phyloP scores from a whole-genome alignment of 2,113 vertebrate species.

The Procavia capensis region DNA sequence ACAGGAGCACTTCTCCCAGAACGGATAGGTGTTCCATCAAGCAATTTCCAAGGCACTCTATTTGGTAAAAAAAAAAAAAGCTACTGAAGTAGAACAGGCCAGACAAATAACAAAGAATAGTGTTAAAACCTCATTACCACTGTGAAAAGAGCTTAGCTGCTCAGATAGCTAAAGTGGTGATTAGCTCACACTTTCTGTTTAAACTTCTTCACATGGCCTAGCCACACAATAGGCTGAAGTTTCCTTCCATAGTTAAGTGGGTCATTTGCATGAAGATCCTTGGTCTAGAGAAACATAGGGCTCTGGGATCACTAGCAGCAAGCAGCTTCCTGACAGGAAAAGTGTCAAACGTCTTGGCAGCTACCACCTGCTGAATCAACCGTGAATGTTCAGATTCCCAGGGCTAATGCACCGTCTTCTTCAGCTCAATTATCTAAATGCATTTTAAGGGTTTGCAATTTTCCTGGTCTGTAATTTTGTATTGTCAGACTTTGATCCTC shows the following conservation, averaged over 20 bases:
- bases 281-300: constrained; percentile 8
- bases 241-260: constrained; percentile 48
- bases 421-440: constrained; percentile 52
- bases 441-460: constrained; percentile 12
- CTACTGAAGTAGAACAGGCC: background rate
- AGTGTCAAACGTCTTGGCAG: constrained; percentile 58
- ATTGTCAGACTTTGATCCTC: background rate
- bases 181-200: constrained; percentile 42
- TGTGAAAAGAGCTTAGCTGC: constrained; percentile 42
- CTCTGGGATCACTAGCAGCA: background rate
- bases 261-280: constrained; percentile 61
- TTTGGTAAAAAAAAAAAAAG: constrained; percentile 8
- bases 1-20: background rate
- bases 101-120: background rate
- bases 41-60: constrained; percentile 41
- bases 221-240: background rate
- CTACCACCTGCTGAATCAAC: constrained; percentile 26
- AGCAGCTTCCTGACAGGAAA: background rate
- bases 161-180: background rate
- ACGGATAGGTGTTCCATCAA: background rate
- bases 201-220: constrained; percentile 34
- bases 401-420: constrained; percentile 34
- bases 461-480: constrained; percentile 25
- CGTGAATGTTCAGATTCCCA: constrained; percentile 6
- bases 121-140: constrained; percentile 52